These are phyloP conservation scores for Ameiurus melas DNA, from an alignment of 2,113 vertebrate species.

Conservation along the genomic window DNA sequence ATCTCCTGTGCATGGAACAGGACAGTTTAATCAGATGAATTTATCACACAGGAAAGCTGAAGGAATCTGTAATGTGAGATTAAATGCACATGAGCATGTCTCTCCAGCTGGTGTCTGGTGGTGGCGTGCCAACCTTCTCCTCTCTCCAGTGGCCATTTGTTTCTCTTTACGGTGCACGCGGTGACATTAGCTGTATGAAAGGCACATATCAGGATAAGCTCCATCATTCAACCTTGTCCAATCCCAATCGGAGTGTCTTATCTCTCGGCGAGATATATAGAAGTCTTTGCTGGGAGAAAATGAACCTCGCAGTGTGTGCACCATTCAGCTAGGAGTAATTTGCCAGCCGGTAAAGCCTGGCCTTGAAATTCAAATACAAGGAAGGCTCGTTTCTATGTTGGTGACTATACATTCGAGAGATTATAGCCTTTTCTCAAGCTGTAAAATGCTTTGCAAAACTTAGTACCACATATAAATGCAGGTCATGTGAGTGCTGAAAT, in stretches of 20 bases:
- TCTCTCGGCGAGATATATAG: constrained; percentile 52
- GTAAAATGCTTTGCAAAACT: not conserved
- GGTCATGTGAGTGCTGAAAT: not conserved
- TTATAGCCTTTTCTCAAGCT: not conserved
- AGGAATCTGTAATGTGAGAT: constrained; percentile 30
- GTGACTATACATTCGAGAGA: not conserved
- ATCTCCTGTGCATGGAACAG: not conserved
- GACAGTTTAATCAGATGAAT: constrained; percentile 26
- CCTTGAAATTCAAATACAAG: constrained; percentile 27
- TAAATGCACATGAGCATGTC: constrained; percentile 8
- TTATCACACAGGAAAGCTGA: constrained; percentile 27
- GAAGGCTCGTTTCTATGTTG: not conserved
- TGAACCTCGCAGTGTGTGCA: constrained; percentile 34
- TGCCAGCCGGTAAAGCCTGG: constrained; percentile 30
- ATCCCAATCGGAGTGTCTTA: constrained; percentile 44
- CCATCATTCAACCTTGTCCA: constrained; percentile 56
- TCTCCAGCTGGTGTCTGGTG: constrained; percentile 23
- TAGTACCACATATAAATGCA: not conserved
- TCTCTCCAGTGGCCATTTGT: constrained; percentile 46
- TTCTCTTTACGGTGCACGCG: constrained; percentile 41
- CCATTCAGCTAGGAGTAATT: constrained; percentile 37
- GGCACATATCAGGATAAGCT: constrained; percentile 50
- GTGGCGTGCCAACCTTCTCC: constrained; percentile 25
- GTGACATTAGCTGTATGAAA: constrained; percentile 52
- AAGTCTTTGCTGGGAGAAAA: constrained; percentile 35